These are phyloP conservation scores for Sphecodes monilicornis DNA, from an alignment of 2,888 invertebrate genomes.

Conservation along the genomic window DNA sequence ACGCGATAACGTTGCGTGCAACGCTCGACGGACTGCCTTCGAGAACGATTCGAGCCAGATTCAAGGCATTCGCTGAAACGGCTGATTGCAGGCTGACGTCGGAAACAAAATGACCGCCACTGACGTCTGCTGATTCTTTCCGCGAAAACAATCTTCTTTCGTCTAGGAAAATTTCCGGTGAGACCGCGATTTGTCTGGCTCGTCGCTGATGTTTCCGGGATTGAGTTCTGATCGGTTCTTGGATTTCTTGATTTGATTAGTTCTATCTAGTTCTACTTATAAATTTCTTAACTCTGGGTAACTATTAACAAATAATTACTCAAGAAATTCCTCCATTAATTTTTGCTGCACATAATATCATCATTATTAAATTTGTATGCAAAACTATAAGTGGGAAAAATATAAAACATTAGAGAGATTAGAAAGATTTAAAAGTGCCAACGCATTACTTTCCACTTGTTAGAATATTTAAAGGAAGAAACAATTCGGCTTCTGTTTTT, in stretches of 20 bases:
- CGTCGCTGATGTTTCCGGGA: not conserved
- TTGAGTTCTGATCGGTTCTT: not conserved
- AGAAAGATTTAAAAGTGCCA: no score
- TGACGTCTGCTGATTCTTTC: not conserved
- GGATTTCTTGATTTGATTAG: not conserved
- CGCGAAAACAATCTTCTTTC: not conserved
- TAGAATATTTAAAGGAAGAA: no score
- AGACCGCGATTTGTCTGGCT: not conserved
- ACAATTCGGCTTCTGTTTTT: no score
- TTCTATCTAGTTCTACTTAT: no score
- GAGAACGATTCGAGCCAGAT: conserved; percentile 4
- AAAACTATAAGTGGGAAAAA: not conserved
- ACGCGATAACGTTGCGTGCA: conserved; percentile 21
- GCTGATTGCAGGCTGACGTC: not conserved
- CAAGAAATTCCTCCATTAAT: no score
- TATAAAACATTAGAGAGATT: not conserved
- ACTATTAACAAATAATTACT: no score
- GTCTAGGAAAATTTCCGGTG: not conserved
- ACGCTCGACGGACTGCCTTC: not conserved
- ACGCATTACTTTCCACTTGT: no score
- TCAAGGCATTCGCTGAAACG: not conserved
- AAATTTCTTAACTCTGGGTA: not conserved
- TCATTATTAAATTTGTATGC: no score
- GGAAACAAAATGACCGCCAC: not conserved
- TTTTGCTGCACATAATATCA: no score